A percentile compares a stretch with the other conserved stretches of the same genome.
These are phyloP conservation scores for Anguilla japonica DNA, from an alignment of 2,113 vertebrate genomes.

Conservation along the genomic window DNA sequence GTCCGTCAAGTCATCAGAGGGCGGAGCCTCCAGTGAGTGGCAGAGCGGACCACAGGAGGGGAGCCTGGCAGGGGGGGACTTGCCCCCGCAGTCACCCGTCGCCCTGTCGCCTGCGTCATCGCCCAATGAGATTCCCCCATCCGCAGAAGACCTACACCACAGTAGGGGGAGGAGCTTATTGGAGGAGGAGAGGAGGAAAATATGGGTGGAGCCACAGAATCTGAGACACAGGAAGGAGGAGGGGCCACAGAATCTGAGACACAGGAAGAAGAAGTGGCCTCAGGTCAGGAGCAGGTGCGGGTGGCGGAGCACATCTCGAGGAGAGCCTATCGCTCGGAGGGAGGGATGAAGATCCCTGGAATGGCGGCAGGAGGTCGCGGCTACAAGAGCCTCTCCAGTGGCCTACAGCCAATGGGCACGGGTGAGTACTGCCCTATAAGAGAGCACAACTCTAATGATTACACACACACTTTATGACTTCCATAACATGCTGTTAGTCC, in stretches of 20 bases:
- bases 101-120: not conserved
- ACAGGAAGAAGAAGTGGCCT: not conserved
- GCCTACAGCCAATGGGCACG: slow-evolving; percentile 26
- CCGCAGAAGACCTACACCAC: not conserved
- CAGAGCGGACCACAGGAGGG: slow-evolving; percentile 4
- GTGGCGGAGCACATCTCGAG: slow-evolving; percentile 35
- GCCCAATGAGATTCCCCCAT: not conserved
- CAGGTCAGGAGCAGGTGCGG: not conserved
- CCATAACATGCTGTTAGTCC: not conserved
- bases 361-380: slow-evolving; percentile 18
- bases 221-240: slow-evolving; percentile 22
- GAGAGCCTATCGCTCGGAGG: slow-evolving; percentile 48
- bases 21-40: not conserved
- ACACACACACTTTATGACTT: not conserved
- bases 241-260: not conserved
- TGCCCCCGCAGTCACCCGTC: no score
- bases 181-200: not conserved
- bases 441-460: no score
- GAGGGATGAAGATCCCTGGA: slow-evolving; percentile 21
- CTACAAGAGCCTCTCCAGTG: slow-evolving; percentile 37
- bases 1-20: not conserved
- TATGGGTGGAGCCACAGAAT: not conserved
- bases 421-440: slow-evolving; percentile 39
- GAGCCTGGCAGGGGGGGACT: not conserved
- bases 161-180: not conserved